Conservation (phyloP, 2,797 vertebrate genomes). For the Leptatherina wallacei region DNA sequence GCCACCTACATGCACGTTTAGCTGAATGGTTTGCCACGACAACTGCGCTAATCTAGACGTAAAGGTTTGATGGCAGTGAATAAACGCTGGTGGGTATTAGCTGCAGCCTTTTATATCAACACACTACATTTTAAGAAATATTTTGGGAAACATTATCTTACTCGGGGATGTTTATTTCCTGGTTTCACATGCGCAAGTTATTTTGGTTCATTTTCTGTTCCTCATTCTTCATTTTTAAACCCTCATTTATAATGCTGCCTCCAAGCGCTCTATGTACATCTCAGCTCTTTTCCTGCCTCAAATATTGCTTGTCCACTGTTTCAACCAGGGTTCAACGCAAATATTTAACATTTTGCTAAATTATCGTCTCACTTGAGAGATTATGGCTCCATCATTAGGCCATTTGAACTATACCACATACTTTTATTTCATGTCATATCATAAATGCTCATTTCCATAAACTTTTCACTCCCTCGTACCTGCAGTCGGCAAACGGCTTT, state of each 20-base stretch:
- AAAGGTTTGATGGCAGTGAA: background rate
- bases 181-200: slow-evolving; percentile 13
- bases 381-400: background rate
- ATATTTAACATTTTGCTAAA: background rate
- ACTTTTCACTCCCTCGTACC: too few species aligned
- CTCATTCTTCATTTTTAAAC: slow-evolving; percentile 15
- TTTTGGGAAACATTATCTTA: rapidly evolving
- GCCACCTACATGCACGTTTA: background rate
- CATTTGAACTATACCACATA: background rate
- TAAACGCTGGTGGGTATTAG: background rate
- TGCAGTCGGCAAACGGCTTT: background rate
- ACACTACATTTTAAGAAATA: background rate
- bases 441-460: background rate
- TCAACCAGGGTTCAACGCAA: too few species aligned
- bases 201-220: slow-evolving; percentile 24
- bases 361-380: background rate
- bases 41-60: background rate
- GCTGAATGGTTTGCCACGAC: background rate
- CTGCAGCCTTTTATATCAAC: background rate
- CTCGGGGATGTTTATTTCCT: slow-evolving; percentile 10
- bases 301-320: background rate
- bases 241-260: background rate
- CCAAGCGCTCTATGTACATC: background rate
- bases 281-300: rapidly evolving
- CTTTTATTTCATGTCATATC: background rate